Evolutionary conservation across 2,888 invertebrate genomes (phyloP), one percentile per base, ranked within the genome.

Genomic region (Boloria selene): DNA sequence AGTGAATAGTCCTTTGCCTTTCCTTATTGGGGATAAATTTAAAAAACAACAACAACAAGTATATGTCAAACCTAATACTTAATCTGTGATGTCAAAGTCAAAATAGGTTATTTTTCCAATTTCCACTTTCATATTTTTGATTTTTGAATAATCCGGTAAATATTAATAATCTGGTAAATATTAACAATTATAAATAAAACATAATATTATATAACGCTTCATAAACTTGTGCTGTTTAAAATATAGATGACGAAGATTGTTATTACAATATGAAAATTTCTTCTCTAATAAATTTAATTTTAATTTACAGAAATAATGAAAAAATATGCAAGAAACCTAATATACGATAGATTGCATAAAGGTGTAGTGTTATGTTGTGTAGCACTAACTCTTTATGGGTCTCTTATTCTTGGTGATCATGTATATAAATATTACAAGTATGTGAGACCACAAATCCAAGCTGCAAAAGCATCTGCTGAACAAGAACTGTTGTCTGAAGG

Each of bases 401-500:
- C 83, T 0, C 65, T 84, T 0, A 64, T 87, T 4, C 60, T 93
- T 4, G 85, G 79, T 10, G 81, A 88, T 26, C 86, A 87, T 72
- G 82, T 82, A 60, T 93, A 88, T 69, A 80, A 88, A 59, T 93
- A 93, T 74, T 83, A 81, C 64, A 84, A 76, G 67, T 83, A 93
- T 75, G 81, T 91, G 1, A 83, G 83, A 72, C 94, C 93, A 1
- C 83, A 82, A 72, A 79, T 87, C 63, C 77, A 85, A 66, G 83
- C 88, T n/a, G 73, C 80, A 0, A 84, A 84, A 62, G 80, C 79
- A 66, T 83, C 85, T 4, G 85, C 88, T 6, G 84, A 93, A 71
- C 76, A 81, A 68, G 93, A 93, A 76, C 79, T 94, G 1, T 75
- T 94, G 53, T 75, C 83, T 3, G 93, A 93, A 83, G 94, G 93